Evolutionary conservation across 2,888 invertebrate species (phyloP).

Genomic region (Troides oblongomaculatus): DNA sequence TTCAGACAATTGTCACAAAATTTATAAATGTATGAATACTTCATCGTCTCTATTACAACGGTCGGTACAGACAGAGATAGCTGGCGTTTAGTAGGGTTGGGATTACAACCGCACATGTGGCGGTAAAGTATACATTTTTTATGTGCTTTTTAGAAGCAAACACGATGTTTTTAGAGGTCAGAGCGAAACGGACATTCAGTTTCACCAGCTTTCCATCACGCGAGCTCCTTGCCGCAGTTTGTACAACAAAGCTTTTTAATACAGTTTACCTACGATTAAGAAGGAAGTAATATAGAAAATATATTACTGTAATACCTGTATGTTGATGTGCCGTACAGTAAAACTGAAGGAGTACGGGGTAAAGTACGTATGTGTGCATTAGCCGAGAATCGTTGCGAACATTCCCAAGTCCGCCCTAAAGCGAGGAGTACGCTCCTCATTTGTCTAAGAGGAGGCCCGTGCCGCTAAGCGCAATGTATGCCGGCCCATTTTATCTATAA

Average conservation of each 20-base stretch:
- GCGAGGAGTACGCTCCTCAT: constrained; percentile 20
- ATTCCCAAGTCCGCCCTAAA: constrained; percentile 18
- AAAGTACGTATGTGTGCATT: background rate
- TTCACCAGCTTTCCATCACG: no score
- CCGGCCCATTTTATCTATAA: constrained; percentile 20
- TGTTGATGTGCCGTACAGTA: background rate
- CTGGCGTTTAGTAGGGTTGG: background rate
- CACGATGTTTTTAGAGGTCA: background rate
- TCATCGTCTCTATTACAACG: background rate
- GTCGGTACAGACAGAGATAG: background rate
- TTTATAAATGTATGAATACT: background rate
- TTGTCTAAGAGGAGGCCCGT: constrained; percentile 18
- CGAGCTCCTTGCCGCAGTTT: no score
- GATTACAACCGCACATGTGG: background rate
- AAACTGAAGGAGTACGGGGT: background rate
- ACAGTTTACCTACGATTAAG: no score
- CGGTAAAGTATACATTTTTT: background rate
- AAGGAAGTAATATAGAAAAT: no score
- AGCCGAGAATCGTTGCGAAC: constrained; percentile 13
- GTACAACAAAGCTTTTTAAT: no score
- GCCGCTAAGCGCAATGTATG: constrained; percentile 8
- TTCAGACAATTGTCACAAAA: background rate
- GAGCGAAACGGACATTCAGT: background rate
- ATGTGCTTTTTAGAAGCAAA: background rate
- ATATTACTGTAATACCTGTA: no score